Evolutionary conservation across 2,888 invertebrate species (phyloP).

Genomic region (Incurvaria masculella): DNA sequence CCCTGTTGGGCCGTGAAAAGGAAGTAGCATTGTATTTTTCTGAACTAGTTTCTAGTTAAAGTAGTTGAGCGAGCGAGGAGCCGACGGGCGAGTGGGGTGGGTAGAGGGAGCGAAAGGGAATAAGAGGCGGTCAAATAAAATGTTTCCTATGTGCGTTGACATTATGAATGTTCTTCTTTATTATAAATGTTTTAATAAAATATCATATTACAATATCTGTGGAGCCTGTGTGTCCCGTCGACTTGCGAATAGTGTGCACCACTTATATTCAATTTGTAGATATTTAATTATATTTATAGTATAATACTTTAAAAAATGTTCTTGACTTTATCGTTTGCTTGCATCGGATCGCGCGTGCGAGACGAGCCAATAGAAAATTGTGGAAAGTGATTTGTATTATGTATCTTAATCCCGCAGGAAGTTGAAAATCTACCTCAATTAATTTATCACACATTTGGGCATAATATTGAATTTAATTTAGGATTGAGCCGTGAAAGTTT

Average conservation of each 20-base stretch:
- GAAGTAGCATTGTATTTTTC: background rate
- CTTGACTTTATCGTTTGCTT: slow-evolving; percentile 31
- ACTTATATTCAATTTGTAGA: slow-evolving; percentile 53
- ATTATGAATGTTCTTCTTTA: slow-evolving; percentile 53
- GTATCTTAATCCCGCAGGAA: slow-evolving; percentile 42
- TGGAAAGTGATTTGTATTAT: slow-evolving; percentile 10
- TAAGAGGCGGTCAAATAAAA: slow-evolving; percentile 24
- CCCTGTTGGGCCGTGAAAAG: too few species aligned
- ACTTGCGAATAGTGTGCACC: slow-evolving; percentile 47
- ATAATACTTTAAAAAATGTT: slow-evolving; percentile 51
- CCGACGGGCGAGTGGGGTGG: background rate
- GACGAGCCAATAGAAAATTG: slow-evolving; percentile 26
- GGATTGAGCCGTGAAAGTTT: slow-evolving; percentile 36
- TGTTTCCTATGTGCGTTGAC: slow-evolving; percentile 56
- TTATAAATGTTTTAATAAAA: slow-evolving; percentile 49
- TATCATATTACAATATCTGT: slow-evolving; percentile 34
- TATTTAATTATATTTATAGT: slow-evolving; percentile 56
- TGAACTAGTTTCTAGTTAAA: background rate
- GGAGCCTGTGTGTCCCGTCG: slow-evolving; percentile 27
- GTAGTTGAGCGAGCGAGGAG: slow-evolving; percentile 7
- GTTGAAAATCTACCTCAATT: slow-evolving; percentile 55
- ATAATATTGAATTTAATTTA: slow-evolving; percentile 48
- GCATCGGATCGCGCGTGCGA: slow-evolving; percentile 37
- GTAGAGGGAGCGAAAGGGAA: slow-evolving; percentile 9
- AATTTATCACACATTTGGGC: slow-evolving; percentile 55